phyloP scores from a whole-genome alignment of 2,888 invertebrate species.

The Cantharis nigra region DNA sequence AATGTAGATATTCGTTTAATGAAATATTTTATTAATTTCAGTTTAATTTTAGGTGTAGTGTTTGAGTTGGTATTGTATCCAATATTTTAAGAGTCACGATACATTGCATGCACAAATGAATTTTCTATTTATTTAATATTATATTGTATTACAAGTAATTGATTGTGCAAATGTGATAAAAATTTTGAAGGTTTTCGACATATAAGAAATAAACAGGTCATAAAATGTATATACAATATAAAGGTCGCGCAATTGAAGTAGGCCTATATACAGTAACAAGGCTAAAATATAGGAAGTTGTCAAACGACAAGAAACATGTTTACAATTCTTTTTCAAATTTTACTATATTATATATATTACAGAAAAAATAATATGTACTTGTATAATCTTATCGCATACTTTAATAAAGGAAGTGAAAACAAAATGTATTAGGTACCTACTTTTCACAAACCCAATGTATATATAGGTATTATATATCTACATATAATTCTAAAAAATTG shows the following conservation, averaged over 20 bases:
- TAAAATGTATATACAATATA: constrained; percentile 19
- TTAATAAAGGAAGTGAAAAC: constrained; percentile 16
- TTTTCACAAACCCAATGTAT: background rate
- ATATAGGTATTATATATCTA: too few relatives aligned
- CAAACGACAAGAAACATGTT: constrained; percentile 3
- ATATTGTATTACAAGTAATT: background rate
- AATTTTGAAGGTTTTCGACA: constrained; percentile 25
- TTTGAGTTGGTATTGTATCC: background rate
- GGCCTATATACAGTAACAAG: constrained; percentile 24
- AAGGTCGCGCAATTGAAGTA: constrained; percentile 23
- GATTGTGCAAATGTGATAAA: constrained; percentile 17
- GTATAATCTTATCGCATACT: constrained; percentile 21
- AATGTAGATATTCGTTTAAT: too few relatives aligned
- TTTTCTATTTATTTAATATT: background rate
- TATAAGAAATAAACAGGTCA: constrained; percentile 30
- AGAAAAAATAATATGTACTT: background rate
- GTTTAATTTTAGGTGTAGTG: background rate
- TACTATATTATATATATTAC: background rate
- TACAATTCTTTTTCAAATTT: background rate
- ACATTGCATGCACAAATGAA: background rate
- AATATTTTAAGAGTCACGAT: background rate
- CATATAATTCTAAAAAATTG: background rate
- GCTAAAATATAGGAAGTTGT: constrained; percentile 26
- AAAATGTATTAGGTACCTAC: too few relatives aligned
- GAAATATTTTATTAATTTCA: background rate